A percentile compares a stretch with the other conserved stretches of the same genome.
These are phyloP conservation scores for Mizuhopecten yessoensis DNA, from an alignment of 1,140 invertebrate species.

Conservation along the genomic window DNA sequence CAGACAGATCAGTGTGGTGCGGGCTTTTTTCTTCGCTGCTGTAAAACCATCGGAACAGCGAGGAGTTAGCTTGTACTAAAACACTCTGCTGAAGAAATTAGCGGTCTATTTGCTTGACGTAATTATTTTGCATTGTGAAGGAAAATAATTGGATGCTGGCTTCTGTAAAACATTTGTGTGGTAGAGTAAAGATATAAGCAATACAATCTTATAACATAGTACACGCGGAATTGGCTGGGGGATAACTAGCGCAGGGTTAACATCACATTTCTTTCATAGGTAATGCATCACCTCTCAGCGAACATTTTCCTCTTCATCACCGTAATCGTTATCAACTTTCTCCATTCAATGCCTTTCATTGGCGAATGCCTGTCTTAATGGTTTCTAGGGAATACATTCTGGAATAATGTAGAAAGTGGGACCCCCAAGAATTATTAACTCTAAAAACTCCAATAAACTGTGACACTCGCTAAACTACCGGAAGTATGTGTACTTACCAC, in stretches of 20 bases:
- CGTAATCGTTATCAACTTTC: neutral
- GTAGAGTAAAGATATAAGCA: neutral
- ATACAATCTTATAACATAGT: neutral
- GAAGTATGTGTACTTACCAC: slow-evolving; percentile 49
- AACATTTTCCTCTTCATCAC: neutral
- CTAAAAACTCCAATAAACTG: too few species aligned
- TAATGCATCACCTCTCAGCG: neutral
- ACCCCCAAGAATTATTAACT: too few species aligned
- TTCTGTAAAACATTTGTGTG: neutral
- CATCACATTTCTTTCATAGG: too few species aligned
- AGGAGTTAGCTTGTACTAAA: neutral
- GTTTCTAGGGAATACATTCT: neutral
- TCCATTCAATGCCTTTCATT: neutral
- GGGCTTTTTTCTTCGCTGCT: neutral
- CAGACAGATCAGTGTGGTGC: neutral
- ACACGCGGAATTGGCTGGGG: neutral
- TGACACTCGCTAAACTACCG: neutral
- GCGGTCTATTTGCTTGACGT: neutral
- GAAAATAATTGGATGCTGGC: neutral
- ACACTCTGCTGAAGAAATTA: neutral
- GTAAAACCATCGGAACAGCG: neutral
- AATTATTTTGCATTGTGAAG: neutral
- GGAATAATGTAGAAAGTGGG: too few species aligned
- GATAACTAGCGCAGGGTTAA: neutral
- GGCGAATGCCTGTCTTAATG: neutral